phyloP scores from a whole-genome alignment of 2,888 invertebrate genomes.

The Trichogramma dendrolimi region DNA sequence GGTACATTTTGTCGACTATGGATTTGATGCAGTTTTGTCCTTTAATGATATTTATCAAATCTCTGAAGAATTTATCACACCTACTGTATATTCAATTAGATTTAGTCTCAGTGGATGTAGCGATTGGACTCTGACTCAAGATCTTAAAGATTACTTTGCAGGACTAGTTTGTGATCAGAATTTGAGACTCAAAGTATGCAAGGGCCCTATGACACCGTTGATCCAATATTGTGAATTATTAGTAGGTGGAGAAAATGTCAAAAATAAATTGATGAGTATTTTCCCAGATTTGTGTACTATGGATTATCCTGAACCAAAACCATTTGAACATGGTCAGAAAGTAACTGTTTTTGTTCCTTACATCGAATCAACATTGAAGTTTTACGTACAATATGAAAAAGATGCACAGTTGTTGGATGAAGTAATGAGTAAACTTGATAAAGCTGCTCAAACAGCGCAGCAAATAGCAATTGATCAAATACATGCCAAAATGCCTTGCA shows the following conservation, averaged over 20 bases:
- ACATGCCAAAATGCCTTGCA: conserved; percentile 64
- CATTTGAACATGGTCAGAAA: conserved; percentile 31
- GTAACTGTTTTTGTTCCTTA: conserved; percentile 57
- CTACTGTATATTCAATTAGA: conserved; percentile 71
- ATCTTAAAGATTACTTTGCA: conserved; percentile 70
- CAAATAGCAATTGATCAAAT: conserved; percentile 50
- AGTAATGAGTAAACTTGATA: conserved; percentile 66
- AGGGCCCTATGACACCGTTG: conserved; percentile 67
- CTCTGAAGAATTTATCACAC: conserved; percentile 67
- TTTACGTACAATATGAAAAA: conserved; percentile 68
- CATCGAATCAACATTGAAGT: conserved; percentile 67
- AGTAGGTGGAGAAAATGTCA: conserved; percentile 58
- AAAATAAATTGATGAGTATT: conserved; percentile 55
- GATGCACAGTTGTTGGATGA: conserved; percentile 60
- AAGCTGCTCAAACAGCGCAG: conserved; percentile 58
- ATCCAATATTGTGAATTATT: conserved; percentile 73
- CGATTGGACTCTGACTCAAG: conserved; percentile 53
- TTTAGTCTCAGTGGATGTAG: conserved; percentile 70
- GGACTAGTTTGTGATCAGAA: conserved; percentile 63
- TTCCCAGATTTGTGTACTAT: conserved; percentile 35
- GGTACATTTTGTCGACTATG: conserved; percentile 76
- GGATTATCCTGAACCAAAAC: conserved; percentile 32
- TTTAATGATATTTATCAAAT: conserved; percentile 71
- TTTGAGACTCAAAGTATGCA: conserved; percentile 63
- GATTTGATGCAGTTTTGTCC: conserved; percentile 70